Conservation (phyloP, 2,113 vertebrate genomes). For the Cyanistes caeruleus region DNA sequence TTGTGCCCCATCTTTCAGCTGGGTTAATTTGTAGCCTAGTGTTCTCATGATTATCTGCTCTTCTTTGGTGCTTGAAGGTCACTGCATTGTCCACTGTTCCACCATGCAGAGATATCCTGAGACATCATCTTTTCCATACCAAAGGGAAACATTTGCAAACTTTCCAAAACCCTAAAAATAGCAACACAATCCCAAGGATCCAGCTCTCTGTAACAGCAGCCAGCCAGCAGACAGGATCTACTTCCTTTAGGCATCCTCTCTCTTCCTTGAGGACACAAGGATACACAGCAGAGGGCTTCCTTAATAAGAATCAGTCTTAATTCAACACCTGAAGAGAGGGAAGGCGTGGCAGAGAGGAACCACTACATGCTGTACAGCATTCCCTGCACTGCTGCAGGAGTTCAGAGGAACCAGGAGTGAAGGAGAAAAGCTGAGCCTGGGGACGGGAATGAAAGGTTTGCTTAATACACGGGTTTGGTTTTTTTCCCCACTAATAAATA, state of each 20-base stretch:
- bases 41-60: not conserved
- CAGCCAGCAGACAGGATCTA: not conserved
- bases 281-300: not conserved
- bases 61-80: not conserved
- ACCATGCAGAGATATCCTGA: not conserved
- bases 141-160: not conserved
- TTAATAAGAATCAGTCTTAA: not conserved
- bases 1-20: not conserved
- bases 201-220: not conserved
- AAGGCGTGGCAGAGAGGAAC: not conserved
- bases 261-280: not conserved
- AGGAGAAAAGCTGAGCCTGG: not conserved
- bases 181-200: not conserved
- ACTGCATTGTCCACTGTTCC: not conserved
- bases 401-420: not conserved
- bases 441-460: not conserved
- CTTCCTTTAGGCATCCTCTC: not conserved
- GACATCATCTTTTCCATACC: not conserved
- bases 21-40: not conserved
- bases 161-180: not conserved
- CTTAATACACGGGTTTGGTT: fast-evolving
- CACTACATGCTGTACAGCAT: fast-evolving
- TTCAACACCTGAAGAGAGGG: not conserved
- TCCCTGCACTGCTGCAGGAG: not conserved
- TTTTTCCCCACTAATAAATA: fast-evolving